phyloP scores from a whole-genome alignment of 92 coral and sea anemone species.

The Nematostella vectensis region DNA sequence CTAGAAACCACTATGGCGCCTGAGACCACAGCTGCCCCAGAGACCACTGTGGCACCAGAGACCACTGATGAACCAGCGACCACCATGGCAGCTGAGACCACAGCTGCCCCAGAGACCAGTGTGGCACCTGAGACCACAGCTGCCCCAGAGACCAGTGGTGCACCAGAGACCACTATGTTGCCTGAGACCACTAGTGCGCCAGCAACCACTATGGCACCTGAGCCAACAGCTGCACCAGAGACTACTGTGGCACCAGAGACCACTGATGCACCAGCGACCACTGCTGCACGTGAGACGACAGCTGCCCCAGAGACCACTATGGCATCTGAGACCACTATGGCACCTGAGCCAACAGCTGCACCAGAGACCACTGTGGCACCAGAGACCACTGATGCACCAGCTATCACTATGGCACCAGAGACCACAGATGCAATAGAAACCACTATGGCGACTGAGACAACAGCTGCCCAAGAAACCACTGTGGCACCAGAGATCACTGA shows the following conservation, averaged over 20 bases:
- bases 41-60: neutral
- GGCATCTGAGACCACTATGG: neutral
- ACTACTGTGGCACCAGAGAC: too few species aligned
- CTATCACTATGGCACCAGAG: too few species aligned
- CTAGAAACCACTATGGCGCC: neutral
- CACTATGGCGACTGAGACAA: too few species aligned
- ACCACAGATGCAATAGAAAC: too few species aligned
- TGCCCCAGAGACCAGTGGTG: neutral
- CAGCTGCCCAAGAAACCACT: neutral
- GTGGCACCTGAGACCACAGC: neutral
- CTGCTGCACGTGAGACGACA: neutral
- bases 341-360: slow-evolving; percentile 1
- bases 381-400: too few species aligned
- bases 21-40: neutral
- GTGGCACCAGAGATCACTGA: neutral
- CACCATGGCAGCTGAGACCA: neutral
- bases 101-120: neutral
- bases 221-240: neutral
- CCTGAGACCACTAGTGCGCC: neutral
- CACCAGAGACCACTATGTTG: neutral
- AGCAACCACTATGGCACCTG: slow-evolving; percentile 1
- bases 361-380: neutral
- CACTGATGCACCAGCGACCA: neutral
- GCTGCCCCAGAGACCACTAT: neutral
- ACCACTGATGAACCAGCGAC: neutral